Percentiles rank a stretch among this genome's conserved stretches.
These are phyloP conservation scores for Linepithema humile DNA, from an alignment of 1,140 invertebrate species.

Conservation along the genomic window DNA sequence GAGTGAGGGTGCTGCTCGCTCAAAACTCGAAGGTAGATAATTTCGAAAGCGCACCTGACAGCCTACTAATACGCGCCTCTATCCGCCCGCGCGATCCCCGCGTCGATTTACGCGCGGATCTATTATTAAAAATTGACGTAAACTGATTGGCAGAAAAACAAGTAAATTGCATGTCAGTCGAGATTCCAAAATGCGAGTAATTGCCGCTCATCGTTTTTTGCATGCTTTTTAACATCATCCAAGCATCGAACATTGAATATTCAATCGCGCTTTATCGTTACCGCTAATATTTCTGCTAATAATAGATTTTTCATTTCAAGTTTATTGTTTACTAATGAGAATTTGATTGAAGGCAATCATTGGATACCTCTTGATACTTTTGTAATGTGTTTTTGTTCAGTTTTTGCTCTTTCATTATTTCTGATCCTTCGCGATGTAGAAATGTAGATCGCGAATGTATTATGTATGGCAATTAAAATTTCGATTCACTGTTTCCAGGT, in stretches of 20 bases:
- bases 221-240: not conserved
- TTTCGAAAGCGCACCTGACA: not conserved
- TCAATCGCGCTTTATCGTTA: not conserved
- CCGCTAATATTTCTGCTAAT: not conserved
- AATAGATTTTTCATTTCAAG: not conserved
- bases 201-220: not conserved
- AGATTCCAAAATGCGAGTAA: conserved; percentile 33
- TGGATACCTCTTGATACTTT: not conserved
- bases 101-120: not conserved
- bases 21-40: conserved; percentile 93
- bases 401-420: not conserved
- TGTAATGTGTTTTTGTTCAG: not conserved
- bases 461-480: conserved; percentile 63
- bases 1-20: conserved; percentile 93
- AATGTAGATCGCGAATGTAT: conserved; percentile 5
- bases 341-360: not conserved
- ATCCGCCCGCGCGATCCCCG: not conserved
- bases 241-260: not conserved
- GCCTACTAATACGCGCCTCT: not conserved
- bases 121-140: conserved; percentile 9
- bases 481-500: conserved; percentile 77
- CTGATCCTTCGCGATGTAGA: conserved; percentile 1
- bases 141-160: conserved; percentile 31
- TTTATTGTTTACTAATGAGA: not conserved
- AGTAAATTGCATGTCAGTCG: conserved; percentile 7